These are phyloP conservation scores for Anagyrus pseudococci DNA, from an alignment of 2,888 invertebrate species.

Conservation along the genomic window DNA sequence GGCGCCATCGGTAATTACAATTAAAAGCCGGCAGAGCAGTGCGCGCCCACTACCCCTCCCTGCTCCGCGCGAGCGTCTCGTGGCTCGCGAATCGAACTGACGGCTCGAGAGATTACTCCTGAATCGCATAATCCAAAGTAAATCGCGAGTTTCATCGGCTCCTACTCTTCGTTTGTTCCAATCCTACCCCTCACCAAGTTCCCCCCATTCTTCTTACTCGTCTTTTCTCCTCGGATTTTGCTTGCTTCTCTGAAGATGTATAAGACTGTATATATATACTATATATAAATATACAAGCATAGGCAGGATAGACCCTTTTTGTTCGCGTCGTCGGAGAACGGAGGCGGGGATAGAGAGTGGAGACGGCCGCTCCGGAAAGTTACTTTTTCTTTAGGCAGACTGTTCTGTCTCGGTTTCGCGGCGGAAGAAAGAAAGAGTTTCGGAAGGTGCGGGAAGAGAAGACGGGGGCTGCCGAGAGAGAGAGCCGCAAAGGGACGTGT, in stretches of 20 bases:
- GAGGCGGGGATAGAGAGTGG: no score
- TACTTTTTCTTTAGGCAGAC: neutral
- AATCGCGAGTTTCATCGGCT: conserved; percentile 13
- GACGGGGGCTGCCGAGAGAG: neutral
- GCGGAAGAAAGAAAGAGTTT: no score
- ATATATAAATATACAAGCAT: no score
- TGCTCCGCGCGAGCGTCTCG: no score
- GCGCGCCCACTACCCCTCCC: no score
- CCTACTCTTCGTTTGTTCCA: neutral
- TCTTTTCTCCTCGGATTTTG: no score
- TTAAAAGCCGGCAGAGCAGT: conserved; percentile 9
- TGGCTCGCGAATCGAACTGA: conserved; percentile 23
- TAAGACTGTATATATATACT: no score
- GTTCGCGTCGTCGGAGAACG: neutral
- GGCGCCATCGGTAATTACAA: conserved; percentile 27
- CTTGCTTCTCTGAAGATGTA: no score
- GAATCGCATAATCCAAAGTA: conserved; percentile 27
- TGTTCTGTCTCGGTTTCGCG: neutral
- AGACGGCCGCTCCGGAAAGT: no score
- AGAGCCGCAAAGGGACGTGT: conserved; percentile 4
- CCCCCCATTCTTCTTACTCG: no score
- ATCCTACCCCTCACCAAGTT: neutral
- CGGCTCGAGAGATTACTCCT: conserved; percentile 20
- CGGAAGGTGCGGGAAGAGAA: no score
- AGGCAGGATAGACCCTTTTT: neutral